A percentile compares a stretch with the other conserved stretches of the same genome.
phyloP scores from a whole-genome alignment of 2,888 invertebrate species.

The Drymonia ruficornis region DNA sequence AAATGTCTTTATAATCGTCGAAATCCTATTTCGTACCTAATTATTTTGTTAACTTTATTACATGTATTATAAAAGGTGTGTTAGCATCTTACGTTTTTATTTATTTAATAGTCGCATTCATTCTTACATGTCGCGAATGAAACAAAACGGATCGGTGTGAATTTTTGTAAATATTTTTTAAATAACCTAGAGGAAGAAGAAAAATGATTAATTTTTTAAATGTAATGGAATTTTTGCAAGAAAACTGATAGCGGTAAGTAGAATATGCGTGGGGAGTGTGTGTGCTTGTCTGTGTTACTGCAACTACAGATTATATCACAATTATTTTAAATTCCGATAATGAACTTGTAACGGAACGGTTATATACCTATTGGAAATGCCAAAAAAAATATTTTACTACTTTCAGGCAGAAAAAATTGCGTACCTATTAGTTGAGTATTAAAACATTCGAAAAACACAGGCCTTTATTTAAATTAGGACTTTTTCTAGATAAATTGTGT shows the following conservation, averaged over 20 bases:
- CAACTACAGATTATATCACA: slow-evolving; percentile 11
- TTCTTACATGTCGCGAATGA: slow-evolving; percentile 33
- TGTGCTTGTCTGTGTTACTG: slow-evolving; percentile 25
- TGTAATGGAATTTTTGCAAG: slow-evolving; percentile 53
- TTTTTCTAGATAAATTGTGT: not conserved
- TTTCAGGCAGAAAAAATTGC: no score
- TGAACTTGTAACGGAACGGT: no score
- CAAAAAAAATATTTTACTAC: no score
- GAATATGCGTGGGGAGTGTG: slow-evolving; percentile 33
- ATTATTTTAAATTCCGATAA: slow-evolving; percentile 2
- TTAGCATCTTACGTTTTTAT: not conserved
- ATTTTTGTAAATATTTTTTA: slow-evolving; percentile 74
- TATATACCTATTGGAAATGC: no score
- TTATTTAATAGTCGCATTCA: slow-evolving; percentile 30
- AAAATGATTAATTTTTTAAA: slow-evolving; percentile 46
- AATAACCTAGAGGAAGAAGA: slow-evolving; percentile 39
- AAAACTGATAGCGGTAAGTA: slow-evolving; percentile 54
- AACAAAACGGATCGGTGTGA: slow-evolving; percentile 26
- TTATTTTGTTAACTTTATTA: not conserved
- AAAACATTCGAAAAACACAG: not conserved
- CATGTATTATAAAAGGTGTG: not conserved
- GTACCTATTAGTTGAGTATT: not conserved
- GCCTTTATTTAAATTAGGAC: not conserved
- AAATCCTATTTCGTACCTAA: slow-evolving; percentile 1
- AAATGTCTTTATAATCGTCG: not conserved